Base-by-base conservation (phyloP, 2,888 invertebrate genomes). In the Didymodactylos carnosus region DNA sequence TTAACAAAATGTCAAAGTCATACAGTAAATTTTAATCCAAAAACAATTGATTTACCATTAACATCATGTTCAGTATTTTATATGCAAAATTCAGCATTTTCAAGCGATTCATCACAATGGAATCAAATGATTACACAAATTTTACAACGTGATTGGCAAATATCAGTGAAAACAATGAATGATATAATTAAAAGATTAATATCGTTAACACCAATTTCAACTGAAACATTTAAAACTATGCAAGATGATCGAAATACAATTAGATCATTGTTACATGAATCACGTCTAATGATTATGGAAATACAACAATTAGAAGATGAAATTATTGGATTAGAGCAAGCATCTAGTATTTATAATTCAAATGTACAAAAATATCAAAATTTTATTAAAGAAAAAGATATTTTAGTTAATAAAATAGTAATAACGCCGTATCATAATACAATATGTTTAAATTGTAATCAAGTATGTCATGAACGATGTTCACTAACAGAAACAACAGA, bases 21-120 rank as follows among this genome's bases (percentile, higher is more conserved):
- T 62, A 62, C 62, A 29, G 62, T 35, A 19, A 62, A 62, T 62
- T 62, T 62, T n/a, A n/a, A 62, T 35, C n/a, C 62, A 35, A 19
- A 35, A 19, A 62, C 19, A 1, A n/a, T 62, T 8, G n/a, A n/a
- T n/a, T n/a, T n/a, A n/a, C n/a, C n/a, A n/a, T 25, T 62, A 2
- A 29, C 29, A 19, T n/a, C 29, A 35, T 3, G 19, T 11, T n/a
- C 62, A 19, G 35, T 29, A 16, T 62, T 35, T n/a, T 35, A 62
- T 35, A 62, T 62, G 62, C 62, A 62, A 62, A 62, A 62, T 62
- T 62, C 62, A 35, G 62, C 62, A 62, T 62, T 62, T 62, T 62
- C 62, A 35, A 35, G 35, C 0, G 62, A 62, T 62, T n/a, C 62
- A n/a, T n/a, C 29, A 29, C 19, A 29, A 62, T 62, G 62, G 62